Percentiles rank a stretch among this genome's conserved stretches.
phyloP scores from a whole-genome alignment of 2,797 vertebrate species.

The Microctenopoma steveboyesi region DNA sequence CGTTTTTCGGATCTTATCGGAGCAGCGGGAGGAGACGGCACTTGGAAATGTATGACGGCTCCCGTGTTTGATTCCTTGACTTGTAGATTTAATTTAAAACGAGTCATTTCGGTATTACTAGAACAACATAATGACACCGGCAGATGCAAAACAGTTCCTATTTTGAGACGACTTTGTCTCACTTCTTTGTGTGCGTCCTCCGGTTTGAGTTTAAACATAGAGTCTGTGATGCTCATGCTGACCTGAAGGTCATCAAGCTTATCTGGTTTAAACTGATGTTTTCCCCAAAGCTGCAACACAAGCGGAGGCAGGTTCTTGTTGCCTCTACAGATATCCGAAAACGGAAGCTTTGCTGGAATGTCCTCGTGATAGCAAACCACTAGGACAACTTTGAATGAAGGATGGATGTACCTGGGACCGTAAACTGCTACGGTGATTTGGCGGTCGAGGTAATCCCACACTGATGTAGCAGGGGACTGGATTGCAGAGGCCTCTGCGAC shows the following conservation, averaged over 20 bases:
- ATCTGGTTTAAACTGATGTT: conserved; percentile 86
- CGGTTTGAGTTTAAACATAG: conserved; percentile 86
- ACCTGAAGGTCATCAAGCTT: conserved; percentile 87
- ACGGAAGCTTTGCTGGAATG: conserved; percentile 88
- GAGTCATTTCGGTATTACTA: conserved; percentile 78
- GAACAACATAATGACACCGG: conserved; percentile 87
- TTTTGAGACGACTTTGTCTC: conserved; percentile 85
- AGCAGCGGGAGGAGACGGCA: conserved; percentile 87
- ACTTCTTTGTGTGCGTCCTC: conserved; percentile 86
- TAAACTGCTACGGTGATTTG: conserved; percentile 90
- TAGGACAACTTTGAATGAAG: conserved; percentile 90
- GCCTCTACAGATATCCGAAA: conserved; percentile 86
- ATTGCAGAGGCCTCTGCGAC: conserved; percentile 85
- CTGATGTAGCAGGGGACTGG: conserved; percentile 85
- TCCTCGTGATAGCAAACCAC: conserved; percentile 90
- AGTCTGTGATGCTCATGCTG: conserved; percentile 78
- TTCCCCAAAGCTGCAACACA: conserved; percentile 95
- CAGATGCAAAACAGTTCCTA: conserved; percentile 85
- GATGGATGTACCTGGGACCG: conserved; percentile 95
- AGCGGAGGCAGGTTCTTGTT: conserved; percentile 89
- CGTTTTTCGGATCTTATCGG: conserved; percentile 81
- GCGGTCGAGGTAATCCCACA: conserved; percentile 93
- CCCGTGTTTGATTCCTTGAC: conserved; percentile 77
- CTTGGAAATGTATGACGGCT: conserved; percentile 82
- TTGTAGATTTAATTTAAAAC: conserved; percentile 87